Evolutionary conservation across 2,888 invertebrate genomes (phyloP).

Genomic region (Caenorhabditis drosophilae): DNA sequence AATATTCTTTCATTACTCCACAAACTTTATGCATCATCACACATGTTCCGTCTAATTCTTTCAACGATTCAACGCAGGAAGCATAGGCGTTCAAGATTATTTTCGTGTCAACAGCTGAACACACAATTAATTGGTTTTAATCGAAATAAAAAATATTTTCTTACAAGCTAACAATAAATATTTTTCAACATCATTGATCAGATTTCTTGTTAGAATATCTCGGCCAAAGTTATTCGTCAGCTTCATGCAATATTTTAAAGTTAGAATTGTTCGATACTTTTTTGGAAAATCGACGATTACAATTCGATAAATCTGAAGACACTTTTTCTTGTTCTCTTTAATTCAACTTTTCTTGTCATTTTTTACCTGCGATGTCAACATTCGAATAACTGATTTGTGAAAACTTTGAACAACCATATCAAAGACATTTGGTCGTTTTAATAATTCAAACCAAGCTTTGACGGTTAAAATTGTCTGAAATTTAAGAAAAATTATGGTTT

Average conservation of each 20-base stretch:
- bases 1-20: conserved; percentile 79
- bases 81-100: conserved; percentile 93
- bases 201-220: conserved; percentile 18
- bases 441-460: too few species aligned
- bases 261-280: conserved; percentile 27
- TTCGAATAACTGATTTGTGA: conserved; percentile 4
- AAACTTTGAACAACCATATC: conserved; percentile 11
- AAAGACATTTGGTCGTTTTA: too few species aligned
- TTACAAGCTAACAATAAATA: conserved; percentile 30
- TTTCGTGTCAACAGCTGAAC: conserved; percentile 40
- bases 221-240: conserved; percentile 36
- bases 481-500: too few species aligned
- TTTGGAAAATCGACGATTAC: conserved; percentile 37
- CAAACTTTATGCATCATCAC: conserved; percentile 92
- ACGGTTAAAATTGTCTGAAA: too few species aligned
- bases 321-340: too few species aligned
- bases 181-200: conserved; percentile 21
- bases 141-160: too few species aligned
- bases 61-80: conserved; percentile 88
- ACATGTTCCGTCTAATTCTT: conserved; percentile 89
- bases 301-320: conserved; percentile 36
- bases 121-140: too few species aligned
- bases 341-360: conserved; percentile 1
- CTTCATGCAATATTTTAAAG: conserved; percentile 39
- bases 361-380: conserved; percentile 9